Conservation (phyloP, 1,140 invertebrate species). For the Hycleus phaleratus region DNA sequence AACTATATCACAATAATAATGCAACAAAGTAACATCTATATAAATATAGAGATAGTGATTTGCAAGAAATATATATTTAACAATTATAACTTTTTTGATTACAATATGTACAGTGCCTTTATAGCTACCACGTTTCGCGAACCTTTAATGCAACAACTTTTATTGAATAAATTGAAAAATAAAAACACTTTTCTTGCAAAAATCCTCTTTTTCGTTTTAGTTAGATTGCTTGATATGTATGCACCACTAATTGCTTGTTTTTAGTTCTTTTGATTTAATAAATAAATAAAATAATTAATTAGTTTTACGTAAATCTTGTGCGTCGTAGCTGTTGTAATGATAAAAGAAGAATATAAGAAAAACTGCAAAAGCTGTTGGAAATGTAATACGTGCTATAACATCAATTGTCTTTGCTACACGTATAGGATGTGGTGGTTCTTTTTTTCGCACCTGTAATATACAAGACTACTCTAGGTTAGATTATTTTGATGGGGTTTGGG, state of each 20-base stretch:
- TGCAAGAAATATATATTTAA: no score
- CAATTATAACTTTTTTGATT: not conserved
- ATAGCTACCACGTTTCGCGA: conserved; percentile 32
- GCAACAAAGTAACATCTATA: no score
- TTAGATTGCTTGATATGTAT: conserved; percentile 22
- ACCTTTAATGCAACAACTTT: conserved; percentile 21
- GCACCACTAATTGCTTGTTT: not conserved
- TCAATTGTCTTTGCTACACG: conserved; percentile 89
- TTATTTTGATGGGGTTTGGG: conserved; percentile 13
- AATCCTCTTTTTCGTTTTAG: not conserved
- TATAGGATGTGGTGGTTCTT: conserved; percentile 84
- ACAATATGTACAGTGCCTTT: conserved; percentile 28
- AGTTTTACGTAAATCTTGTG: not conserved
- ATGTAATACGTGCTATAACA: conserved; percentile 85
- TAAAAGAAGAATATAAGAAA: conserved; percentile 93
- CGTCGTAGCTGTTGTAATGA: conserved; percentile 66
- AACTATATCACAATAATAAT: no score
- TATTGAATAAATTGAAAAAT: not conserved
- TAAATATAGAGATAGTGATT: no score
- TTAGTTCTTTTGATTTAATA: not conserved
- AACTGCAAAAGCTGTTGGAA: conserved; percentile 83
- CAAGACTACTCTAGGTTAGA: conserved; percentile 39
- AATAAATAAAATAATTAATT: not conserved
- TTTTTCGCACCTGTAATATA: conserved; percentile 70
- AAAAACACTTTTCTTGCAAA: not conserved